Percentiles rank a stretch among this genome's conserved stretches.
Evolutionary conservation across 2,888 invertebrate genomes (phyloP).

Genomic region (Sinotaia quadrata): DNA sequence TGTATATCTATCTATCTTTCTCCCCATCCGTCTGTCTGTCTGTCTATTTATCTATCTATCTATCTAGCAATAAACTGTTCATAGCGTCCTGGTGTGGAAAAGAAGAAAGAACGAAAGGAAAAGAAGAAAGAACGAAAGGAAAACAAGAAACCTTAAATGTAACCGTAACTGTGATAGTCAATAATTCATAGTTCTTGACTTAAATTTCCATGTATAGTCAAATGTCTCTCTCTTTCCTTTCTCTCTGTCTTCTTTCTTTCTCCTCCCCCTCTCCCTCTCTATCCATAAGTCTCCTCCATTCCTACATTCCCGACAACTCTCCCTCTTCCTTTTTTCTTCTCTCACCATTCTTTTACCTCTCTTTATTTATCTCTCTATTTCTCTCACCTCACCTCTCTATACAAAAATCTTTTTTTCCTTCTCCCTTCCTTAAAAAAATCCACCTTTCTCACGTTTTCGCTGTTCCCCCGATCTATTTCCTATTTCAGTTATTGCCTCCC

Average conservation of each 20-base stretch:
- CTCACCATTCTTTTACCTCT: background rate
- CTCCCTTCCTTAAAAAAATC: background rate
- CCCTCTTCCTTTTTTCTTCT: background rate
- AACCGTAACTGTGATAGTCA: too few species aligned
- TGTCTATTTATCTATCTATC: too few species aligned
- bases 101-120: too few species aligned
- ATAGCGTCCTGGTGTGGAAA: too few species aligned
- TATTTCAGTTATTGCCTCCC: background rate
- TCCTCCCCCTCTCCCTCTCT: conserved; percentile 3
- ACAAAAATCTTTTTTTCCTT: background rate
- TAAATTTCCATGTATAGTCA: background rate
- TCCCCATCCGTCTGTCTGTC: too few species aligned
- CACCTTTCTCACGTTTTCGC: background rate
- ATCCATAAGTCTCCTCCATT: background rate
- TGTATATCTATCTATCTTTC: too few species aligned
- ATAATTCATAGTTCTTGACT: too few species aligned
- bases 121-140: too few species aligned
- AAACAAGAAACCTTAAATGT: too few species aligned
- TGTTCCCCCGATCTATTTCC: background rate
- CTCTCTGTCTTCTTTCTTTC: background rate
- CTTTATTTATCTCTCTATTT: background rate
- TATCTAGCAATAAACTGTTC: too few species aligned
- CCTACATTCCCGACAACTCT: background rate
- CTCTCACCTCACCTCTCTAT: background rate
- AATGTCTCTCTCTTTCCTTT: conserved; percentile 6